Evolutionary conservation across 2,113 vertebrate species (phyloP), one percentile per base, ranked within the genome.

Genomic region (Neomonachus schauinslandi): DNA sequence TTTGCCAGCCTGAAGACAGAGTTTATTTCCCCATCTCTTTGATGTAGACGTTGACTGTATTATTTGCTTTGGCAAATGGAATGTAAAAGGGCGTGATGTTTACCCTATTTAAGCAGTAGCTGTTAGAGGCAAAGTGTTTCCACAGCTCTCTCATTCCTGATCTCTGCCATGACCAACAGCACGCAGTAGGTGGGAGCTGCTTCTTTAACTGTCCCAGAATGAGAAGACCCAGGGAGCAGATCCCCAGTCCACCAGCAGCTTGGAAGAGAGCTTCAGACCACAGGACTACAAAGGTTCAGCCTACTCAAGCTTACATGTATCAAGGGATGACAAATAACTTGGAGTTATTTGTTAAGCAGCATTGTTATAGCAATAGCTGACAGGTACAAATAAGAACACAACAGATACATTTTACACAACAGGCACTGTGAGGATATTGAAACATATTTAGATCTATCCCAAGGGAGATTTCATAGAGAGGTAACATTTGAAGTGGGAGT

Each of bases 311-410:
- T 93, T 12, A 19, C 5, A 0, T 16, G 4, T 1, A 49, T 9
- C 7, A n/a, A 5, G 4, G 51, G 46, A 16, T 42, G 65, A 55
- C 42, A 77, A 76, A 36, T 31, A 91, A 63, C 36, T 14, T 2
- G 26, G 49, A 55, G 22, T 4, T 91, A 22, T 89, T 93, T 93
- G 92, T 89, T 91, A 97, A 26, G 14, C 57, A 69, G 63, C 49
- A 42, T 69, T 65, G 4, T 74, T 46, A 14, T 0, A 49, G 14
- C 5, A 22, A 16, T 13, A 83, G 61, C 55, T 76, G 55, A 69
- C 22, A 51, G n/a, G 57, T 72, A 79, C 22, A 94, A 19, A 71
- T 39, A 59, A 33, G 31, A 85, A 63, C 7, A 49, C 0, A 42
- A 26, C 13, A 55, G 18, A 9, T 42, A 39, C 6, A 46, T 87